Percentiles rank a stretch among this genome's conserved stretches.
Conservation (phyloP, 2,113 vertebrate species). For the Platysternon megacephalum region DNA sequence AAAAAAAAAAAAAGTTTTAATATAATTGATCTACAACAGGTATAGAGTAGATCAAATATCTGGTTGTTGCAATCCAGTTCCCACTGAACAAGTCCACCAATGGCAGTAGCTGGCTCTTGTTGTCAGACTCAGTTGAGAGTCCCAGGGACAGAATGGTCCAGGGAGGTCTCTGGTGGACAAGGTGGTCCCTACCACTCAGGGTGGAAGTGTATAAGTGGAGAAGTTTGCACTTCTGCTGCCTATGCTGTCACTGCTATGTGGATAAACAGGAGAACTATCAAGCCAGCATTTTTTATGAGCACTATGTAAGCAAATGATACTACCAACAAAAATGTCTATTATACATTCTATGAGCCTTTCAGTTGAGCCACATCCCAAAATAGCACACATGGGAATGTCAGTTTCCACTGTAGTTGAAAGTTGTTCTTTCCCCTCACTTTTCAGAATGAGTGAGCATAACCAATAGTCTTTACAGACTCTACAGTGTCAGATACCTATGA, state of each 20-base stretch:
- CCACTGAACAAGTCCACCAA: neutral
- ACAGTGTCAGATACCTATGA: neutral
- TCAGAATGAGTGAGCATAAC: neutral
- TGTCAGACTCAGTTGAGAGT: neutral
- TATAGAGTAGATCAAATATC: neutral
- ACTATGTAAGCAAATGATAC: neutral
- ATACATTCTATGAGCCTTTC: neutral
- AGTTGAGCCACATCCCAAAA: neutral
- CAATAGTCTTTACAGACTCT: neutral
- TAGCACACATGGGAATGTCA: neutral
- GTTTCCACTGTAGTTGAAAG: neutral
- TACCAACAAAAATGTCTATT: neutral
- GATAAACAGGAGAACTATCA: neutral
- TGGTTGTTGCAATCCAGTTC: neutral
- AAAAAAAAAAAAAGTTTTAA: neutral
- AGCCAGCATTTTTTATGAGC: fast-evolving
- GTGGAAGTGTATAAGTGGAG: neutral
- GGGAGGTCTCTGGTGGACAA: neutral
- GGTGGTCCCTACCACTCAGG: neutral
- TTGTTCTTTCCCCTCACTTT: neutral
- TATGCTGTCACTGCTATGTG: fast-evolving
- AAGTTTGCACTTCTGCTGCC: neutral
- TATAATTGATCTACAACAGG: neutral
- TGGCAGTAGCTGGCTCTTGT: fast-evolving
- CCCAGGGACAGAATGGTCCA: fast-evolving